Base-by-base conservation (phyloP, 2,113 vertebrate species). In the Cromileptes altivelis region DNA sequence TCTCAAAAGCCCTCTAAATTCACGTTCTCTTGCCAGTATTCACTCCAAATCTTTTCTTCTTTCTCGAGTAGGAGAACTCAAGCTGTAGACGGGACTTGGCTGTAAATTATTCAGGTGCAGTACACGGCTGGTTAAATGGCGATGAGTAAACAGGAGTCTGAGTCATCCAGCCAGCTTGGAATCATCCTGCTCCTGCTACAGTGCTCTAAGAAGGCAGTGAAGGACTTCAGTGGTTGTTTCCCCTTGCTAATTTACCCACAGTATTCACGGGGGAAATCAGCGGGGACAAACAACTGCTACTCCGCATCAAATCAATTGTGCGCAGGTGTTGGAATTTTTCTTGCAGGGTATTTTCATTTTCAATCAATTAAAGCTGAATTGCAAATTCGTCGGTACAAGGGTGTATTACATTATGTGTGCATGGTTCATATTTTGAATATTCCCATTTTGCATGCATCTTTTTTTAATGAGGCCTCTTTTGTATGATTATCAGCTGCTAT, bases 211-310 rank as follows among this genome's bases (percentile, higher is more conserved):
- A 85, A 75, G 0, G 52, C 70, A 10, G 27, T 0, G 70, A 71
- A 78, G 81, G 82, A 78, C 81, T 93, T 84, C 85, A 80, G 69
- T 3, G 62, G 71, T 85, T 70, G 84, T 89, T 90, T 84, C 82
- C 65, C 70, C 67, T 63, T 37, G 73, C 70, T 87, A 75, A 93
- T 94, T 88, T 82, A 53, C 69, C 73, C 75, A 49, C 80, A 62
- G 81, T 69, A 82, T 72, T 86, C 90, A 78, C 90, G 33, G 75
- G 86, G 91, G 89, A 89, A 92, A 91, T 92, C 91, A 94, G 80
- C 57, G 1, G 68, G 40, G 77, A 85, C 78, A 89, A 93, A 89
- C 91, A 89, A 89, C 72, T 74, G 77, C 89, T 76, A 30, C 86
- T 89, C 73, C 70, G 63, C 78, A 88, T 89, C 83, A 70, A 82